Evolutionary conservation across 2,797 vertebrate species (phyloP).

Genomic region (Craterocephalus amniculus): DNA sequence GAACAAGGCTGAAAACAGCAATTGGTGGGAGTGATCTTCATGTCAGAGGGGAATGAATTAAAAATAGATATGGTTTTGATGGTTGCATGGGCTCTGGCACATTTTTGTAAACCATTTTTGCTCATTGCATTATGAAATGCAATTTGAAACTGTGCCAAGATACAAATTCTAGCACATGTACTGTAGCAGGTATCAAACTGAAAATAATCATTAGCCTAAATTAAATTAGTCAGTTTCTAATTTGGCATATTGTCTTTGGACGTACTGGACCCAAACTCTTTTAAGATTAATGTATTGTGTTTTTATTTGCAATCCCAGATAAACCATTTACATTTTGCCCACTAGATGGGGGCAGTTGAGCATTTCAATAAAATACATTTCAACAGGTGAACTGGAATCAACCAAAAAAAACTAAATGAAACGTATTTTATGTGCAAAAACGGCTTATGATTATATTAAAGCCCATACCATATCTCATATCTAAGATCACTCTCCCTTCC

Average conservation of each 20-base stretch:
- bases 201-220: neutral
- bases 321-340: slow-evolving; percentile 10
- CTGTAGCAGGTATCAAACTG: neutral
- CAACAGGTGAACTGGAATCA: neutral
- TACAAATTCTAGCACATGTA: neutral
- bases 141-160: too few relatives aligned
- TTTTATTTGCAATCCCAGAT: neutral
- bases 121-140: too few relatives aligned
- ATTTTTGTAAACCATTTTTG: neutral
- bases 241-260: neutral
- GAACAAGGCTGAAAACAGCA: neutral
- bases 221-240: neutral
- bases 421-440: too few relatives aligned
- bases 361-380: slow-evolving; percentile 12
- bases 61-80: neutral
- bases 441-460: slow-evolving; percentile 21
- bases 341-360: slow-evolving; percentile 37
- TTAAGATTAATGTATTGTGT: neutral
- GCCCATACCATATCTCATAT: too few relatives aligned
- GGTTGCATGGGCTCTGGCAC: neutral
- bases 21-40: neutral
- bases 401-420: slow-evolving; percentile 22
- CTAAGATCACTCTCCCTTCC: neutral
- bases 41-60: neutral
- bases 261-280: neutral